Conservation (phyloP, 1,140 invertebrate species). For the Rhopalosiphum maidis region DNA sequence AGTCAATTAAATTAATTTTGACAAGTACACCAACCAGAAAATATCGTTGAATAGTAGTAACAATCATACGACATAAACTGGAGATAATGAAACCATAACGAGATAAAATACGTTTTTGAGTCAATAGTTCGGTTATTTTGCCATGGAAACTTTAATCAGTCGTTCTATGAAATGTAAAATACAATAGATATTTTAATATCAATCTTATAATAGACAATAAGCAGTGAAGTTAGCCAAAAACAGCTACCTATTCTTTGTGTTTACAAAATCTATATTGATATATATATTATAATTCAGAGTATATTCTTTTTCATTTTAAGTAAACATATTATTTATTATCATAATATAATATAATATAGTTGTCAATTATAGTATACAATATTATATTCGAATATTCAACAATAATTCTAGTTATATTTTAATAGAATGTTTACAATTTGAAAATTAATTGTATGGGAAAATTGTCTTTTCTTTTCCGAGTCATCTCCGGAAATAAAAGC, state of each 20-base stretch:
- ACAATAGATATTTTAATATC: not conserved
- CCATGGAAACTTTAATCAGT: not conserved
- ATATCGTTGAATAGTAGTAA: not conserved
- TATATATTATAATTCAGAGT: not conserved
- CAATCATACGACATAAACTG: not conserved
- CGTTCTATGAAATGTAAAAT: not conserved
- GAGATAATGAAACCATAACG: not conserved
- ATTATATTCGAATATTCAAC: not conserved
- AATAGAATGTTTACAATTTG: too few species aligned
- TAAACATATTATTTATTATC: not conserved
- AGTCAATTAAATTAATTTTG: conserved; percentile 36
- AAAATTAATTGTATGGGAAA: not conserved
- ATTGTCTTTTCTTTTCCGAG: not conserved
- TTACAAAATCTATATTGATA: not conserved
- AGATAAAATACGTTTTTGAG: not conserved
- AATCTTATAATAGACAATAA: not conserved
- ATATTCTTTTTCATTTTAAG: not conserved
- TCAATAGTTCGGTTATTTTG: not conserved
- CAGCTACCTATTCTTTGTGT: not conserved
- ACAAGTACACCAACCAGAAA: not conserved
- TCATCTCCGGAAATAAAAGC: not conserved
- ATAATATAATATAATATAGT: too few species aligned
- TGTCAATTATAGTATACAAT: not conserved
- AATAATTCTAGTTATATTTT: not conserved
- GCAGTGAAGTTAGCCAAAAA: not conserved